These are phyloP conservation scores for Neocloeon triangulifer DNA, from an alignment of 1,140 invertebrate species.

Conservation along the genomic window DNA sequence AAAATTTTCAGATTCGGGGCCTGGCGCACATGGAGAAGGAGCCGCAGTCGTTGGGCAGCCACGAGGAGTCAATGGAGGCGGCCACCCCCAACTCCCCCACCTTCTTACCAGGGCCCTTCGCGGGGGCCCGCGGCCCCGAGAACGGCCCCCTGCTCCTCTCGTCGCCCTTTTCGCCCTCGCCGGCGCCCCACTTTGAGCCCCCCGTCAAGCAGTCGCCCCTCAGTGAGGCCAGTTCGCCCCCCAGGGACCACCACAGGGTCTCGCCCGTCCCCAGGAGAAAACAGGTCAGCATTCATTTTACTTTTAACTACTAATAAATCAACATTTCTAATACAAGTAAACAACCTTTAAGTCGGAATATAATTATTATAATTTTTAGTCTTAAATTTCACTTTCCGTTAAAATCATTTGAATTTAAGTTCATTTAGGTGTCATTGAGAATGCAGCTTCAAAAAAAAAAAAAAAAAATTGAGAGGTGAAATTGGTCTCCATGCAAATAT, in stretches of 20 bases:
- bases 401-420: too few relatives aligned
- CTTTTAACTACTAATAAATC: too few relatives aligned
- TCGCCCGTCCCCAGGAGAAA: constrained; percentile 55
- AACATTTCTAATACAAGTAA: too few relatives aligned
- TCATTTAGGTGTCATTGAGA: too few relatives aligned
- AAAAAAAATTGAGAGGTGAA: too few relatives aligned
- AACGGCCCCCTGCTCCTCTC: constrained; percentile 1
- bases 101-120: not conserved
- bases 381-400: too few relatives aligned
- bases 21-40: constrained; percentile 40
- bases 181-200: constrained; percentile 4
- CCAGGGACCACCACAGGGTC: constrained; percentile 20
- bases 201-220: constrained; percentile 11
- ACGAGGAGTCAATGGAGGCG: constrained; percentile 23
- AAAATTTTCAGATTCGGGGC: constrained; percentile 30
- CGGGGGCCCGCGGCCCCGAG: not conserved
- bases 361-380: too few relatives aligned
- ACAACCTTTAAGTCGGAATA: too few relatives aligned
- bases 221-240: constrained; percentile 10
- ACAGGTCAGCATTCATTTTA: too few relatives aligned
- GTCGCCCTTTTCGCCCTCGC: constrained; percentile 6
- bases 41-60: constrained; percentile 19
- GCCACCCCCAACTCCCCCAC: constrained; percentile 13
- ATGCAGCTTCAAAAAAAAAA: too few relatives aligned
- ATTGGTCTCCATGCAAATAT: too few relatives aligned